phyloP scores from a whole-genome alignment of 2,888 invertebrate genomes.

The Nezara viridula region DNA sequence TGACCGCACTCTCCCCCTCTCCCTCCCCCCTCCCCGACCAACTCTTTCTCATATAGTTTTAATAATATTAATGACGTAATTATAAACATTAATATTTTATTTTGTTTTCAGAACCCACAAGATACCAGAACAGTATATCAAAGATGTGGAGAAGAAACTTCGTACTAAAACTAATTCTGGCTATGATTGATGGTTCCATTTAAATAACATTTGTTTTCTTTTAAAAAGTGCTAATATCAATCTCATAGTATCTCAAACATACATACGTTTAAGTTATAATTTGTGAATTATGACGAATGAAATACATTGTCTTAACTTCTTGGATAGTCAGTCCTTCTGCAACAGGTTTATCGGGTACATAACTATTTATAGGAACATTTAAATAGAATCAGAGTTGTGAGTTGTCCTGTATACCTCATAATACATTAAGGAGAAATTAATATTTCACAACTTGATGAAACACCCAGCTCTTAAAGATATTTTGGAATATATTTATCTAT shows the following conservation, averaged over 20 bases:
- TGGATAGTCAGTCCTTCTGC: no score
- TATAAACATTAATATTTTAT: constrained; percentile 16
- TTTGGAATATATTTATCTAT: no score
- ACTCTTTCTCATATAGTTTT: no score
- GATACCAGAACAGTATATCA: constrained; percentile 67
- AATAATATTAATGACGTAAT: no score
- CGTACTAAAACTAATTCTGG: constrained; percentile 59
- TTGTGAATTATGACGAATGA: not conserved
- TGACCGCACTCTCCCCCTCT: no score
- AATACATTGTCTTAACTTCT: no score
- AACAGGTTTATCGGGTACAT: no score
- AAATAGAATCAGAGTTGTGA: not conserved
- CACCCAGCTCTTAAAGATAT: no score
- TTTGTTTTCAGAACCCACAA: constrained; percentile 66
- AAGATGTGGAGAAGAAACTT: constrained; percentile 66
- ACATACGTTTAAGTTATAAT: not conserved
- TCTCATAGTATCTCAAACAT: not conserved
- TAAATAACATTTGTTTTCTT: not conserved
- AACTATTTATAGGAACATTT: no score
- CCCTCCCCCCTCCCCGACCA: no score
- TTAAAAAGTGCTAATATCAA: not conserved
- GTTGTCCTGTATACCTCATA: no score
- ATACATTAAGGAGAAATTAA: not conserved
- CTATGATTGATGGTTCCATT: constrained; percentile 34
- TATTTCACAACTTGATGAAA: not conserved